phyloP scores from a whole-genome alignment of 2,888 invertebrate species.

The Ornithoptera priamus region DNA sequence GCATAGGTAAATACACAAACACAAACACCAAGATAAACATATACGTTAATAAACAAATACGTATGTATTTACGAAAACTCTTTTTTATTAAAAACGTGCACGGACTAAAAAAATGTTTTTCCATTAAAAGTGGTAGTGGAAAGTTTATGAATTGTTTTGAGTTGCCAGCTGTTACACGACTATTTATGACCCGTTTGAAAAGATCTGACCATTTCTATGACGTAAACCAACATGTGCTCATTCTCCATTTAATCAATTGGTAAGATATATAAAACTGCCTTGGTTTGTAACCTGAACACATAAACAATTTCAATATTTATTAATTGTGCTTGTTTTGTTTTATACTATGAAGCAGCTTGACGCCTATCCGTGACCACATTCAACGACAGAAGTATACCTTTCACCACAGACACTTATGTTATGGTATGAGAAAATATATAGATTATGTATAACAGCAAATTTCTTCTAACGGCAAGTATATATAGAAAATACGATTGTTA shows the following conservation, averaged over 20 bases:
- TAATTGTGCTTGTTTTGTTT: background rate
- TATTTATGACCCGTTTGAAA: constrained; percentile 7
- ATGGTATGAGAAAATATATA: background rate
- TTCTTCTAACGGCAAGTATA: too few relatives aligned
- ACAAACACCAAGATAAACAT: background rate
- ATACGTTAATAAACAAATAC: background rate
- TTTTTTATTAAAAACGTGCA: background rate
- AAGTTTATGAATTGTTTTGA: constrained; percentile 12
- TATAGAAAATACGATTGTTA: background rate
- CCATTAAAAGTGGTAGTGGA: background rate
- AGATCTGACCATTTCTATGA: constrained; percentile 1
- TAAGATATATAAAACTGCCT: constrained; percentile 2
- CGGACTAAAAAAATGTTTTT: background rate
- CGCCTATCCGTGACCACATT: too few relatives aligned
- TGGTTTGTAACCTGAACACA: background rate
- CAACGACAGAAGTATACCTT: too few relatives aligned
- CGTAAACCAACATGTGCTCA: constrained; percentile 4
- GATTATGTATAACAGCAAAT: background rate
- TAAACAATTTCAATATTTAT: background rate
- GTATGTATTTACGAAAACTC: too few relatives aligned
- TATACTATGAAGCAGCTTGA: too few relatives aligned
- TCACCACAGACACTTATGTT: background rate
- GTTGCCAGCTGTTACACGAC: constrained; percentile 4
- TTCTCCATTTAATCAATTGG: background rate
- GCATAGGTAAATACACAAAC: background rate